A percentile compares a stretch with the other conserved stretches of the same genome.
These are phyloP conservation scores for Clepsis dumicolana DNA, from an alignment of 2,888 invertebrate species.

Conservation along the genomic window DNA sequence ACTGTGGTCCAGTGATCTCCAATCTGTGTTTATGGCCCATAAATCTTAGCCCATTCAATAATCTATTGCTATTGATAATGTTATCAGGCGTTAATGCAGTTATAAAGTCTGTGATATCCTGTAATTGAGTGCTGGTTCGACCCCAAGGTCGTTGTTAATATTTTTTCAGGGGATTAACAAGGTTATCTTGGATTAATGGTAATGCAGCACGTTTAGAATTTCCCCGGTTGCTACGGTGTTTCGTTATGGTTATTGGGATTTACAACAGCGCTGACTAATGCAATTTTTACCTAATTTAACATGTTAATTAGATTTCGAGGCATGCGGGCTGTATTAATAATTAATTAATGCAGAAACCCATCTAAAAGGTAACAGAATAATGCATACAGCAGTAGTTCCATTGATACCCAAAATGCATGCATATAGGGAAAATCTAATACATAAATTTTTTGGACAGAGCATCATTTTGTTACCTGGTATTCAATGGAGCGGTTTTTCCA, in stretches of 20 bases:
- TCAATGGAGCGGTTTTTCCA: too few relatives aligned
- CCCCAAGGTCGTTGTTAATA: constrained; percentile 18
- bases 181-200: constrained; percentile 27
- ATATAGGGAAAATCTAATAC: neutral
- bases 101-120: constrained; percentile 54
- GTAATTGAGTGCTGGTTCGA: constrained; percentile 53
- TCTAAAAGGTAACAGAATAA: neutral
- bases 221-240: neutral
- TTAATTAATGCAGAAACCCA: neutral
- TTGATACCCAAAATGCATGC: neutral
- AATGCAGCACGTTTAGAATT: constrained; percentile 16
- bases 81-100: constrained; percentile 71
- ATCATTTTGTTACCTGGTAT: too few relatives aligned
- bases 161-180: constrained; percentile 22
- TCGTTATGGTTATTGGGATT: constrained; percentile 21
- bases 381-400: neutral
- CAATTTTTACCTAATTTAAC: neutral
- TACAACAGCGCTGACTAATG: neutral
- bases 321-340: neutral
- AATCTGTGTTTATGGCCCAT: constrained; percentile 80
- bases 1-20: constrained; percentile 79
- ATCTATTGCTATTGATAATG: constrained; percentile 73
- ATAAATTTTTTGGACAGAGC: too few relatives aligned
- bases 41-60: constrained; percentile 75
- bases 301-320: constrained; percentile 2